Evolutionary conservation across 2,888 invertebrate genomes (phyloP), one percentile per base, ranked within the genome.

Genomic region (Scaptomyza polygonia): DNA sequence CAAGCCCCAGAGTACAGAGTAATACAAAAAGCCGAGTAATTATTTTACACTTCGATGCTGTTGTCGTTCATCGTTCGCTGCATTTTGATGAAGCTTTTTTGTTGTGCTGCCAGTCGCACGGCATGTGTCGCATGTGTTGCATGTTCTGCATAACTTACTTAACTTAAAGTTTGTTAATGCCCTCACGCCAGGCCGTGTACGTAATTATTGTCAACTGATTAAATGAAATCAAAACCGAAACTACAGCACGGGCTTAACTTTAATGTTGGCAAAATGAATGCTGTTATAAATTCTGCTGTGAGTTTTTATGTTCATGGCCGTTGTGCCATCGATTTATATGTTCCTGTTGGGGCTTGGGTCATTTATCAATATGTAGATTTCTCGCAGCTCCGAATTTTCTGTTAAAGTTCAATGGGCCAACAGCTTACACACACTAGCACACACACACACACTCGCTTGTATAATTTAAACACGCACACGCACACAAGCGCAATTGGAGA

Each of bases 351-450:
- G 42, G 51, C 42, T 42, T 53, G 66, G 86, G 74, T 80, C 84
- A 83, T 84, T 83, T 83, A 84, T 83, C 82, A 84, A 86, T 84
- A 82, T 82, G 82, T 80, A 86, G 85, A 82, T 82, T 80, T 72
- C 53, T 47, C 66, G 29, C 45, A 25, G 42, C 9, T n/a, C 52
- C 56, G 44, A 45, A 67, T 55, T 56, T 66, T 47, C 58, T 40
- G 66, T 56, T 49, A 67, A 76, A 83, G 80, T 83, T 83, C 83
- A 79, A 67, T 79, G 77, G 72, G 80, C 55, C 71, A 67, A 34
- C 45, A 63, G 45, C 48, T 44, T 65, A 49, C 14, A 36, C 36
- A 39, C 16, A 8, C 39, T 14, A 14, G 8, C n/a, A 14, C 61
- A 68, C 52, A 62, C n/a, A n/a, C n/a, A n/a, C n/a, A n/a, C n/a